Evolutionary conservation across 2,113 vertebrate genomes (phyloP).

Genomic region (Alligator sinensis): DNA sequence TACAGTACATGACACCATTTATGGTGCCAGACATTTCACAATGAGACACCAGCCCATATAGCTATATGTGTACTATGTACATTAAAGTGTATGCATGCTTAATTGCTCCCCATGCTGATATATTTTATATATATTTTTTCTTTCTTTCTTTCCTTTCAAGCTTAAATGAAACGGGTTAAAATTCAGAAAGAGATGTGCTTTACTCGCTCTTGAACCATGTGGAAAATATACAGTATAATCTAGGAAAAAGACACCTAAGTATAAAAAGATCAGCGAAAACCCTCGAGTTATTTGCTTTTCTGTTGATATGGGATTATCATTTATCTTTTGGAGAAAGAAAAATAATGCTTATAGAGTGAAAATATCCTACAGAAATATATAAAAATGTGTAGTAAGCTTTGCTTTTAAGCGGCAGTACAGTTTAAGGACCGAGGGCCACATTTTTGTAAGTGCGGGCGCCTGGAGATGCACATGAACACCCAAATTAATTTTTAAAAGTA

Average conservation of each 20-base stretch:
- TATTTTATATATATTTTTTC: no score
- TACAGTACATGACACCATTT: no score
- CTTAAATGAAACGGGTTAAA: neutral
- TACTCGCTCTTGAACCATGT: neutral
- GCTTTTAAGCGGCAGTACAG: neutral
- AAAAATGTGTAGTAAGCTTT: neutral
- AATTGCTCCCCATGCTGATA: neutral
- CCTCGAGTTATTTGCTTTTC: neutral
- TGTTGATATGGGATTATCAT: neutral
- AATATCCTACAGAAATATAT: neutral
- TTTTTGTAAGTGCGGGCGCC: no score
- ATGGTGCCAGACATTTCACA: no score
- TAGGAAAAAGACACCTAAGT: neutral
- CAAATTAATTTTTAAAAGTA: neutral
- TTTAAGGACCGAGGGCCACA: neutral
- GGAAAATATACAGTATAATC: neutral
- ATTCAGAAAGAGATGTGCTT: neutral
- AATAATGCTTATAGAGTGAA: neutral
- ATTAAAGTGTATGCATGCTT: neutral
- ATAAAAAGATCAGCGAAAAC: neutral
- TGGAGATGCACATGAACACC: neutral
- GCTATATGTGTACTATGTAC: no score
- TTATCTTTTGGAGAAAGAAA: neutral
- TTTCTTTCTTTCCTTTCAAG: neutral
- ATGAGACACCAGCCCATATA: no score